These are phyloP conservation scores for Aramus guarauna DNA, from an alignment of 2,113 vertebrate species.

Conservation along the genomic window DNA sequence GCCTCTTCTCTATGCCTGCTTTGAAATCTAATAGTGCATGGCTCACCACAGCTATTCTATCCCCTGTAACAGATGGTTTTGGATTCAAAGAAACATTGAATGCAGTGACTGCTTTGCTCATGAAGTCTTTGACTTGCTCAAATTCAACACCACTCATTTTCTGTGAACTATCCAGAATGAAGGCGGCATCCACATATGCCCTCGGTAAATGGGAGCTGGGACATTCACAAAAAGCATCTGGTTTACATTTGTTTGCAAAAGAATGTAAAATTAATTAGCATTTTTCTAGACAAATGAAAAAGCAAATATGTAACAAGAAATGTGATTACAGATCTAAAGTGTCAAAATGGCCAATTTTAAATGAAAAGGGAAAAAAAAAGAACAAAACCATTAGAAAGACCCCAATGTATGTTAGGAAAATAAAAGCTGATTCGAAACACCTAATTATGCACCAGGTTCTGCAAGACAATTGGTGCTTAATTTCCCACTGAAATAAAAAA, in stretches of 20 bases:
- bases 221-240: constrained; percentile 25
- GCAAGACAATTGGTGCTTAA: neutral
- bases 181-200: constrained; percentile 48
- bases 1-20: neutral
- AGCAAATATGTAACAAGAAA: neutral
- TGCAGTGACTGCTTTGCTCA: constrained; percentile 50
- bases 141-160: constrained; percentile 41
- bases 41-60: constrained; percentile 68
- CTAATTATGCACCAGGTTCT: neutral
- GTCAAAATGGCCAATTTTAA: neutral
- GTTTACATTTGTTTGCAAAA: constrained; percentile 61
- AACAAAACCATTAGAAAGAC: neutral
- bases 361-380: neutral
- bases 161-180: constrained; percentile 65
- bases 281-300: neutral
- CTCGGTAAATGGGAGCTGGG: neutral
- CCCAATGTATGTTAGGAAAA: neutral
- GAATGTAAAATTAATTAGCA: neutral
- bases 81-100: constrained; percentile 51
- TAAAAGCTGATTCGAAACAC: neutral
- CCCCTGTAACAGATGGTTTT: constrained; percentile 7
- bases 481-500: neutral
- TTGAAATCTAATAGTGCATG: constrained; percentile 12
- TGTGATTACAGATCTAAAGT: neutral
- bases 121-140: constrained; percentile 48